phyloP scores from a whole-genome alignment of 2,888 invertebrate genomes.

The Sialis fuliginosa region DNA sequence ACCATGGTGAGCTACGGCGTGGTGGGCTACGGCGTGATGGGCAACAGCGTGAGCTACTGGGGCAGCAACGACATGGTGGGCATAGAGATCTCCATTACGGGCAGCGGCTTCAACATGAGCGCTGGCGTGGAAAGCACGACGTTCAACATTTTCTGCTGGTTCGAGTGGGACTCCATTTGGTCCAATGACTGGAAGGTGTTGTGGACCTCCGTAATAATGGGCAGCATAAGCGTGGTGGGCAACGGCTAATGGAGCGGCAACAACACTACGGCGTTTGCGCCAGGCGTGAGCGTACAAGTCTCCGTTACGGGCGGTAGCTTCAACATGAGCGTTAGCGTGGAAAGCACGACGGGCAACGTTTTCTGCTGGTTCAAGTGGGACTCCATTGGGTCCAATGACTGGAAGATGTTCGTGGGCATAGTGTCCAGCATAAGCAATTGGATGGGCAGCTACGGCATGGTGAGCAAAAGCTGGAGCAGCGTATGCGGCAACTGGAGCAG shows the following conservation, averaged over 20 bases:
- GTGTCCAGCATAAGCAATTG: neutral
- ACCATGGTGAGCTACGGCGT: conserved; percentile 8
- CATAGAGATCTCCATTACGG: conserved; percentile 5
- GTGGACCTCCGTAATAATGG: conserved; percentile 6
- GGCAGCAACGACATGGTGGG: conserved; percentile 28
- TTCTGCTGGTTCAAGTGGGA: conserved; percentile 5
- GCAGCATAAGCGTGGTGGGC: conserved; percentile 12
- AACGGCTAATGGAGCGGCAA: conserved; percentile 21
- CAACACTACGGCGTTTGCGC: conserved; percentile 33
- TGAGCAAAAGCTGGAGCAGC: neutral
- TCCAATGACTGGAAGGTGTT: conserved; percentile 4
- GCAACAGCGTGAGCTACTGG: conserved; percentile 18
- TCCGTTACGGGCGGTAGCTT: conserved; percentile 9
- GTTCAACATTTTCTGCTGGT: conserved; percentile 5
- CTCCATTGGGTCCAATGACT: conserved; percentile 1
- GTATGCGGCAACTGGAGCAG: neutral
- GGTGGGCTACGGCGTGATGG: neutral
- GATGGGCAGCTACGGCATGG: neutral
- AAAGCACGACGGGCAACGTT: conserved; percentile 13
- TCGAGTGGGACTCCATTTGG: conserved; percentile 5
- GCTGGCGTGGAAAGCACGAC: conserved; percentile 10
- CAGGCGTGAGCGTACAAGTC: conserved; percentile 14
- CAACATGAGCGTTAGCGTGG: conserved; percentile 11
- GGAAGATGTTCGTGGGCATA: neutral
- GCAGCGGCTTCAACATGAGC: conserved; percentile 11